Evolutionary conservation across 2,888 invertebrate species (phyloP).

Genomic region (Caenorhabditis sp.): DNA sequence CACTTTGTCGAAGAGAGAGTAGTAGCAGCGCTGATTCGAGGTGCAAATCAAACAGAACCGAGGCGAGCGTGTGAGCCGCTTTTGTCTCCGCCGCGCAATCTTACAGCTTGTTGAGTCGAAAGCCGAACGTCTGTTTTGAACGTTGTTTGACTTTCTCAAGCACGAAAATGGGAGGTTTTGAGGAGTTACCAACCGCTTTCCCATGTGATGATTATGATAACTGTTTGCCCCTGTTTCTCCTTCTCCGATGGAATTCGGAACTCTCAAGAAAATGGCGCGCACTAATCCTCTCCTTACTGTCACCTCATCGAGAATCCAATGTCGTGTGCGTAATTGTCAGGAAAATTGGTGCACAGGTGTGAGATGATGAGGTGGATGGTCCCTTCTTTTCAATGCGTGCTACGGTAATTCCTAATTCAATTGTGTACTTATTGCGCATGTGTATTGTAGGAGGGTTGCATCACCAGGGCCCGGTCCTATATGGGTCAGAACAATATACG

Average conservation of each 20-base stretch:
- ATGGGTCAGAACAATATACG: conserved; percentile 54
- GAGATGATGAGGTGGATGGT: conserved; percentile 57
- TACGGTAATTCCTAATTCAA: conserved; percentile 60
- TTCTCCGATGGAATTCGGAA: conserved; percentile 14
- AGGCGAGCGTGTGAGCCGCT: conserved; percentile 61
- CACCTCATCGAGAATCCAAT: conserved; percentile 50
- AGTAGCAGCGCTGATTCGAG: conserved; percentile 41
- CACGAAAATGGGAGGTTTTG: conserved; percentile 19
- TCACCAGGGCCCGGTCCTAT: conserved; percentile 19
- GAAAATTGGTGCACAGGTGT: conserved; percentile 63
- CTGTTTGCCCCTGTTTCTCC: conserved; percentile 23
- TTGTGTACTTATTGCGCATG: conserved; percentile 60
- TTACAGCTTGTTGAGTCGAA: conserved; percentile 59
- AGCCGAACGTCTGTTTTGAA: conserved; percentile 59
- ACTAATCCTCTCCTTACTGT: conserved; percentile 51
- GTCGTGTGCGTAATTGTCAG: conserved; percentile 49
- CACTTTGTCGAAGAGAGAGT: conserved; percentile 49
- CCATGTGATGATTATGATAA: conserved; percentile 54
- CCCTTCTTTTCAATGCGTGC: conserved; percentile 8
- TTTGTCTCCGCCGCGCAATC: conserved; percentile 58
- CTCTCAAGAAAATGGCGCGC: conserved; percentile 2
- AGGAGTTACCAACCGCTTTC: conserved; percentile 34
- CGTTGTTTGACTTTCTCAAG: conserved; percentile 62
- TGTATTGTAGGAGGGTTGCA: conserved; percentile 54
- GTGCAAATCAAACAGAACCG: conserved; percentile 53